Evolutionary conservation across 2,797 vertebrate genomes (phyloP), one percentile per base, ranked within the genome.

Genomic region (Pipistrellus pygmaeus): DNA sequence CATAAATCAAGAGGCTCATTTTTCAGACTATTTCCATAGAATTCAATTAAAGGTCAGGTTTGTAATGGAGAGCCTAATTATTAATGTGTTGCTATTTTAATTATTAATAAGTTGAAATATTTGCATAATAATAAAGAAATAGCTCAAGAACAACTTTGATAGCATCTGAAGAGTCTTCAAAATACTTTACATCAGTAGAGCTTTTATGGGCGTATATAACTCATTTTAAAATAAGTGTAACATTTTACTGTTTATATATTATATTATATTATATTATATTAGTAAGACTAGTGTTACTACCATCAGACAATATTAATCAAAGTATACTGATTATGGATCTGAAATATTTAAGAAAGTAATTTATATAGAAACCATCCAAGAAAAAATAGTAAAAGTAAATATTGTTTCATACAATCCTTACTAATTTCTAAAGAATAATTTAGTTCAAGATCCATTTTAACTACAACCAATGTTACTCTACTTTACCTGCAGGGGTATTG

Each of bases 1-100:
- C 98, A 98, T 98, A 98, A 98, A 98, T 98, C 98, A 98, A 95
- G 95, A 97, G 97, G 96, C 95, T 98, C 98, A 98, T 98, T 98
- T 98, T 98, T 98, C 98, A 98, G 91, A 96, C 97, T 98, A 88
- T 98, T 98, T 98, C 98, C 98, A 98, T 97, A 98, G 98, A 98
- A 98, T 98, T 98, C 98, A 98, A 98, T 98, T 98, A 98, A 98
- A 98, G 98, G 98, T 98, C 98, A 98, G 97, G 97, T 98, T 98
- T 98, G 97, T 98, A 98, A 98, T 98, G 96, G 97, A 90, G 96
- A 97, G 96, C 93, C 98, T 98, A 98, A 98, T 98, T 98, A 98
- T 98, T 98, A 98, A 98, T 98, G 98, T 97, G 98, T 98, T 98
- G 97, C 95, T 94, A 97, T 98, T 98, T 98, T 94, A 98, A 98